Evolutionary conservation across 2,113 vertebrate genomes (phyloP), one percentile per base, ranked within the genome.

Genomic region (Poicephalus gulielmi): DNA sequence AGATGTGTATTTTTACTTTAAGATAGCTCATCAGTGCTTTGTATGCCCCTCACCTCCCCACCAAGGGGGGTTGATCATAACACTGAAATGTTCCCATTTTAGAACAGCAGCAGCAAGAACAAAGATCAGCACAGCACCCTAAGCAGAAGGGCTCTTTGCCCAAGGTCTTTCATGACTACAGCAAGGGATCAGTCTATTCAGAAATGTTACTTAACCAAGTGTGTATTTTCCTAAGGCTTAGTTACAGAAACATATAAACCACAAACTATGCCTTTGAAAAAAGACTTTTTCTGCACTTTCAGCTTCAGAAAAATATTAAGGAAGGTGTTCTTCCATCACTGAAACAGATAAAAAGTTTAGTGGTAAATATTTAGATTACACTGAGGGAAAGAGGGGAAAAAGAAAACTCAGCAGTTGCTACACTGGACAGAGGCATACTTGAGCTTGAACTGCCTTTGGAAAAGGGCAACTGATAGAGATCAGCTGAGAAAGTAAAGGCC

Each of bases 41-140:
- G 27, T 6, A 60, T 1, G 14, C 2, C 11, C 10, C 25, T 60
- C 2, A 1, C 17, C 27, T 35, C 13, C 30, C 13, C 33, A 57
- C 13, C 14, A 64, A 49, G 70, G 22, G 53, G 9, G 6, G 15
- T 0, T 74, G 74, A 39, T 35, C 2, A 0, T 4, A 79, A 62
- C 27, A 53, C 1, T 39, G 20, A 83, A 73, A 35, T 31, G 8
- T 59, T 49, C 10, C 10, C 4, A 7, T 27, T 79, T 60, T 8
- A 59, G 27, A 90, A 4, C 6, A 70, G 17, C 52, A 70, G 25
- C 33, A 67, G 28, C n/a, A 78, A 23, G 0, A 55, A 31, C 12
- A 25, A 30, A 70, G 15, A 55, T 11, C 44, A 87, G 33, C 10
- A 18, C 47, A 85, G 41, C 63, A 59, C 5, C 17, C 13, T 30